Base-by-base conservation (phyloP, 2,888 invertebrate genomes). In the Caenorhabditis zanzibari region DNA sequence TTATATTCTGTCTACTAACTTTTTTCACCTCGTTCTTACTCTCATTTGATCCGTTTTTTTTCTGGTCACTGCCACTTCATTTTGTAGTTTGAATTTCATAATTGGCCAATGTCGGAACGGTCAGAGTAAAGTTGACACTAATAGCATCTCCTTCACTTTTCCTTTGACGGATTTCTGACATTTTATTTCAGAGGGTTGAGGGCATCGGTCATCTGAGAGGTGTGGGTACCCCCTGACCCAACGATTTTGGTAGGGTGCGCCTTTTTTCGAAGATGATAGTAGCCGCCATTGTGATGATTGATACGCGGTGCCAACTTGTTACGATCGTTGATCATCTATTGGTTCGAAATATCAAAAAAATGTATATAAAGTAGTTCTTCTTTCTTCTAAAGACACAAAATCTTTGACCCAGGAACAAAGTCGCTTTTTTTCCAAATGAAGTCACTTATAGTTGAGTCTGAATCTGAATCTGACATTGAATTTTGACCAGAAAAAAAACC, bases 61-160 rank as follows among this genome's bases (percentile, higher is more conserved):
- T 77, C 54, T 71, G 69, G 77, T 63, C 77, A 71, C 52, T 76
- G 28, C 52, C 79, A 61, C 47, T 56, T 56, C 79, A 64, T 71
- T 71, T 79, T 79, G 79, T 79, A 79, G 79, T 79, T 79, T 64
- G 71, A 54, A 54, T 41, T 71, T 79, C 79, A 79, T 79, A 79
- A 79, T 79, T 79, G 79, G 63, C 54, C 69, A 71, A 77, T 71
- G 71, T 72, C 79, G 79, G 79, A 79, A 79, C 79, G 79, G 71
- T 79, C 79, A 79, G 19, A 72, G 71, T 79, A 79, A 79, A 71
- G 79, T 79, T 79, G 79, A 79, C 79, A 72, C 79, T 79, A 79
- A 79, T 79, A 79, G 79, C 79, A 64, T 71, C 64, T 79, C 41
- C 71, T 47, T 71, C 79, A 71, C 79, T 71, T 79, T 79, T 79